A percentile compares a stretch with the other conserved stretches of the same genome.
Conservation (phyloP, 2,113 vertebrate species). For the Pogona vitticeps region DNA sequence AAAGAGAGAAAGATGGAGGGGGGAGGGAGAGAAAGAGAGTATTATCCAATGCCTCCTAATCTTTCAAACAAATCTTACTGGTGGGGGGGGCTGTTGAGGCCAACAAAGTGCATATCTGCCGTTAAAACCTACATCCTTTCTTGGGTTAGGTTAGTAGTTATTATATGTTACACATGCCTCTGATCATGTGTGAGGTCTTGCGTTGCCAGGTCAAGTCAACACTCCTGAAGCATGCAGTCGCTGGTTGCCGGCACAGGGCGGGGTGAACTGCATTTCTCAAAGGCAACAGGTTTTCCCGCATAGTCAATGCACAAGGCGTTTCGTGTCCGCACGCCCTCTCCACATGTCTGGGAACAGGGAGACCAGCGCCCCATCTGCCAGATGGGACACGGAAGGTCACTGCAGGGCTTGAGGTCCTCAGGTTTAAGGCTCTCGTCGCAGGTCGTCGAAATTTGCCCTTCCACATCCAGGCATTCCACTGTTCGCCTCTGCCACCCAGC, state of each 20-base stretch:
- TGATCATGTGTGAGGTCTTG: neutral
- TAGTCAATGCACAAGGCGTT: slow-evolving; percentile 82
- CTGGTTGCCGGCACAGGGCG: slow-evolving; percentile 64
- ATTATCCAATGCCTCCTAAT: slow-evolving; percentile 45
- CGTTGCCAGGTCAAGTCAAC: slow-evolving; percentile 64
- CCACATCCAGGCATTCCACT: slow-evolving; percentile 85
- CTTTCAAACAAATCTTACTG: slow-evolving; percentile 47
- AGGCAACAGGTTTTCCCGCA: slow-evolving; percentile 72
- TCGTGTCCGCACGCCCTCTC: slow-evolving; percentile 78
- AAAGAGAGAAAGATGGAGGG: neutral
- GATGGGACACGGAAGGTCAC: slow-evolving; percentile 84
- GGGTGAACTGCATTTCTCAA: slow-evolving; percentile 78
- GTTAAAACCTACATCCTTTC: slow-evolving; percentile 50
- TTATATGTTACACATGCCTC: slow-evolving; percentile 10
- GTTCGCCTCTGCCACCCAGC: slow-evolving; percentile 90
- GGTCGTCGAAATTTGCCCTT: slow-evolving; percentile 78
- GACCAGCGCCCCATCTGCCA: slow-evolving; percentile 86
- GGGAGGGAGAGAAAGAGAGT: slow-evolving; percentile 69
- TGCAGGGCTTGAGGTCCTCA: slow-evolving; percentile 85
- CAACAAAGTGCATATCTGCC: slow-evolving; percentile 62
- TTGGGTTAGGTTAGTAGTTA: slow-evolving; percentile 46
- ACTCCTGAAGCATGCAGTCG: slow-evolving; percentile 78
- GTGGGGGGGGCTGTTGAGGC: slow-evolving; percentile 49
- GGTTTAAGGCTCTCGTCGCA: slow-evolving; percentile 87
- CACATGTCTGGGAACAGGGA: slow-evolving; percentile 84